Evolutionary conservation across 2,888 invertebrate species (phyloP), one percentile per base, ranked within the genome.

Genomic region (Teleiodes luculella): DNA sequence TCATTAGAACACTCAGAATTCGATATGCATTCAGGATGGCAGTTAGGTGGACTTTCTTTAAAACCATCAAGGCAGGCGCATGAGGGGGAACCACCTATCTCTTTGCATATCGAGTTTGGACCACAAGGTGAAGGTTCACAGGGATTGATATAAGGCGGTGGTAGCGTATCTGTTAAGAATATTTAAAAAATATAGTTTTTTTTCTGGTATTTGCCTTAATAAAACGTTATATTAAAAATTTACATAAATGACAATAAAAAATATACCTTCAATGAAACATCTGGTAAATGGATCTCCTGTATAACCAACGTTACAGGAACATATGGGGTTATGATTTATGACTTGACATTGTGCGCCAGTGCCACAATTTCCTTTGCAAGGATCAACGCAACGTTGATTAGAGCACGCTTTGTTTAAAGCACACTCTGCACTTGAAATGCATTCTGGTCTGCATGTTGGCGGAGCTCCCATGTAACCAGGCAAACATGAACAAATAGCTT

Each of bases 91-190:
- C 92, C 91, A 31, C 89, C 90, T 43, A 90, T 75, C 67, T 90
- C 90, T 66, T 89, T 90, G 64, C 94, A 94, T 67, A 93, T 84
- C 2, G 93, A 90, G 67, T 94, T 93, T 5, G 94, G 91, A 16
- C 95, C 95, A 74, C 95, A 95, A 0, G 95, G 95, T 8, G 94
- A 94, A 20, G 95, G 95, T 65, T 91, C 88, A 69, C 95, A 95
- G 6, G 93, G 94, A 62, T 87, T 86, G 3, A 83, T 70, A 56
- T 79, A 87, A 36, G 65, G 61, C 55, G 76, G 71, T 52, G 73
- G 70, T 60, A 71, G 68, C 11, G 64, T 47, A 64, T 80, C 88
- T 88, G 72, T 57, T 83, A 80, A 24, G 6, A 24, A 24, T 6
- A 24, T 24, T 24, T 4, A 6, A 39, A 49, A 14, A 14, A 41